Conservation (phyloP, 2,113 vertebrate genomes). For the Rhizomys pruinosus region DNA sequence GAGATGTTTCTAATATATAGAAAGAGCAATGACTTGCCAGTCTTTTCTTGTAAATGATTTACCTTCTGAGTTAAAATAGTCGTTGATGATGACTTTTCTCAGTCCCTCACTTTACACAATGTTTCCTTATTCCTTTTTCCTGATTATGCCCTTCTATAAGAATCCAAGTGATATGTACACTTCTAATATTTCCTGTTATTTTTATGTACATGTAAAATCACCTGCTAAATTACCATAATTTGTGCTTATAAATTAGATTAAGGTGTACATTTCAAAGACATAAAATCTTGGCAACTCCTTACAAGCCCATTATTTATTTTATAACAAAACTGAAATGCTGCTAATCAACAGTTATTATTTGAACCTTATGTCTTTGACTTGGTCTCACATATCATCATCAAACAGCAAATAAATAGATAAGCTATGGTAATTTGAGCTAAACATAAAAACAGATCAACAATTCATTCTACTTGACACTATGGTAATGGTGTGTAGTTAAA, state of each 20-base stretch:
- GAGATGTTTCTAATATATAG: slow-evolving; percentile 5
- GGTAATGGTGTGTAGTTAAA: slow-evolving; percentile 16
- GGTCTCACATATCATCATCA: neutral
- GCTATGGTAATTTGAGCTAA: neutral
- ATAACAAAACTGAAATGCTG: slow-evolving; percentile 27
- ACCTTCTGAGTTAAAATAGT: neutral
- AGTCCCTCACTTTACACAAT: slow-evolving; percentile 44
- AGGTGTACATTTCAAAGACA: slow-evolving; percentile 55
- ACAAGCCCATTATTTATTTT: slow-evolving; percentile 62
- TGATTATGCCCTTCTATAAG: slow-evolving; percentile 44
- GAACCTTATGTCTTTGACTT: slow-evolving; percentile 24
- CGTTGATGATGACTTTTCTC: slow-evolving; percentile 49
- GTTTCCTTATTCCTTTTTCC: slow-evolving; percentile 50
- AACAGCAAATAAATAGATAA: slow-evolving; percentile 39
- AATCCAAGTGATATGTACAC: neutral
- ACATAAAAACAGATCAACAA: slow-evolving; percentile 15
- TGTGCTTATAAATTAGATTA: slow-evolving; percentile 63
- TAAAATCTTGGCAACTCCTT: slow-evolving; percentile 37
- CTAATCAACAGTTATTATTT: slow-evolving; percentile 52
- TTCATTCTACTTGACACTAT: slow-evolving; percentile 18
- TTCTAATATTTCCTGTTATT: slow-evolving; percentile 65
- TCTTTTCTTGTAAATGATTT: neutral
- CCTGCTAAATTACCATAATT: slow-evolving; percentile 68
- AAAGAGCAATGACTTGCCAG: neutral
- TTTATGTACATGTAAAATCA: slow-evolving; percentile 59